A percentile compares a stretch with the other conserved stretches of the same genome.
These are phyloP conservation scores for Benthosema pterotum DNA, from an alignment of 2,797 vertebrate species.

Conservation along the genomic window DNA sequence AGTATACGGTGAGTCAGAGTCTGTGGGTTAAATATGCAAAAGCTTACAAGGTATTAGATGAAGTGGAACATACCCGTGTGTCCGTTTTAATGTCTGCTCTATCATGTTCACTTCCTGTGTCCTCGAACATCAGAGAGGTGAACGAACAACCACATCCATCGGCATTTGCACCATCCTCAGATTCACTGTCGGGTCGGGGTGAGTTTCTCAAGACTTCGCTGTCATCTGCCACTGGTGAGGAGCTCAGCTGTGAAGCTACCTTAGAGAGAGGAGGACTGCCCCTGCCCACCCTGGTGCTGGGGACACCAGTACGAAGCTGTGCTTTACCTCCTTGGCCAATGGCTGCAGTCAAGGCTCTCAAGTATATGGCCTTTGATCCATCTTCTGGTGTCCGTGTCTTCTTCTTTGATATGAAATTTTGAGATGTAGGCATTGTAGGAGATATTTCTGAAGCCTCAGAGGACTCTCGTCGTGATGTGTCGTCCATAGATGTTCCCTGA, in stretches of 20 bases:
- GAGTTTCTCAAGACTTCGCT: not conserved
- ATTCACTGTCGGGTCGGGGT: conserved; percentile 1
- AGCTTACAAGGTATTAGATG: not conserved
- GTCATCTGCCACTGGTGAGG: conserved; percentile 11
- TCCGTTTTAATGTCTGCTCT: conserved; percentile 5
- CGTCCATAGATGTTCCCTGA: conserved; percentile 26
- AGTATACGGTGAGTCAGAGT: too few relatives aligned
- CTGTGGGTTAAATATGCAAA: not conserved
- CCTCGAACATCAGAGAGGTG: conserved; percentile 15
- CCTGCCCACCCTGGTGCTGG: not conserved
- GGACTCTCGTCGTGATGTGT: conserved; percentile 11
- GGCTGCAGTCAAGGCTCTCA: conserved; percentile 66
- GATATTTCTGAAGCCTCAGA: conserved; percentile 2
- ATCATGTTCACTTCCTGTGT: conserved; percentile 20
- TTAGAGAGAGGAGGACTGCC: not conserved
- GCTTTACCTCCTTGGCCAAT: conserved; percentile 35
- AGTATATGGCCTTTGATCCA: conserved; percentile 69
- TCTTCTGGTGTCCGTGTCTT: conserved; percentile 66
- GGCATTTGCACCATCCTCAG: not conserved
- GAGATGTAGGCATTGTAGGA: conserved; percentile 9
- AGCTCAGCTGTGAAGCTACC: too few relatives aligned
- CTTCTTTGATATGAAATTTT: conserved; percentile 51
- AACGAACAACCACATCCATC: conserved; percentile 13
- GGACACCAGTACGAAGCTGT: not conserved
- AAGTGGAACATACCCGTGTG: conserved; percentile 48